Percentiles rank a stretch among this genome's conserved stretches.
Conservation (phyloP, 2,888 invertebrate species). For the Catocala nupta region DNA sequence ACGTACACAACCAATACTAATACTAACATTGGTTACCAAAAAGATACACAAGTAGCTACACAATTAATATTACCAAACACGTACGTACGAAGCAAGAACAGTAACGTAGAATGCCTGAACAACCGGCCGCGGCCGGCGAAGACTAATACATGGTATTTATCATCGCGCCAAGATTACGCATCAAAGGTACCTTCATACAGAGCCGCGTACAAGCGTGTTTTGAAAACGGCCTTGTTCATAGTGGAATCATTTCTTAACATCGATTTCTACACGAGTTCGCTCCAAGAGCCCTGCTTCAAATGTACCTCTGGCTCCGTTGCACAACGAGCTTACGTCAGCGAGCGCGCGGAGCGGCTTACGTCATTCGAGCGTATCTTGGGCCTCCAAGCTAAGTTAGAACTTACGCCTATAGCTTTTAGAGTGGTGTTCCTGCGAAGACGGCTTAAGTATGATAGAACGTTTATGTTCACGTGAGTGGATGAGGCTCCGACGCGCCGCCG, state of each 20-base stretch:
- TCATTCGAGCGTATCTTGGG: constrained; percentile 77
- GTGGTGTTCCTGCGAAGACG: constrained; percentile 61
- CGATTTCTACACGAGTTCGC: constrained; percentile 84
- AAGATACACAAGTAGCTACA: constrained; percentile 6
- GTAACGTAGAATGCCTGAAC: constrained; percentile 11
- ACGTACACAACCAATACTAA: background rate
- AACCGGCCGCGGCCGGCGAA: constrained; percentile 1
- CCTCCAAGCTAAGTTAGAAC: constrained; percentile 72
- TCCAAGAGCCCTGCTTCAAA: constrained; percentile 83
- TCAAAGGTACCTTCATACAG: constrained; percentile 8
- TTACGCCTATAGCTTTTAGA: constrained; percentile 64
- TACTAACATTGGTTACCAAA: constrained; percentile 1
- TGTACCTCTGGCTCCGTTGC: constrained; percentile 85
- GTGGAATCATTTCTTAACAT: constrained; percentile 80
- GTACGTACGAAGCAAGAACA: constrained; percentile 21
- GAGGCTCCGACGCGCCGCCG: constrained; percentile 85
- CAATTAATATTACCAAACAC: constrained; percentile 10
- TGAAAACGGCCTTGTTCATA: constrained; percentile 74
- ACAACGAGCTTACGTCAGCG: constrained; percentile 87
- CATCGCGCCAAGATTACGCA: constrained; percentile 7
- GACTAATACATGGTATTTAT: constrained; percentile 17
- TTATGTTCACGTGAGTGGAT: constrained; percentile 86
- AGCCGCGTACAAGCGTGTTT: constrained; percentile 54
- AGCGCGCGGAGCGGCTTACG: constrained; percentile 84
- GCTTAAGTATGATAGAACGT: constrained; percentile 82